A percentile compares a stretch with the other conserved stretches of the same genome.
Conservation (phyloP, 2,888 invertebrate species). For the Rhaphigaster nebulosa region DNA sequence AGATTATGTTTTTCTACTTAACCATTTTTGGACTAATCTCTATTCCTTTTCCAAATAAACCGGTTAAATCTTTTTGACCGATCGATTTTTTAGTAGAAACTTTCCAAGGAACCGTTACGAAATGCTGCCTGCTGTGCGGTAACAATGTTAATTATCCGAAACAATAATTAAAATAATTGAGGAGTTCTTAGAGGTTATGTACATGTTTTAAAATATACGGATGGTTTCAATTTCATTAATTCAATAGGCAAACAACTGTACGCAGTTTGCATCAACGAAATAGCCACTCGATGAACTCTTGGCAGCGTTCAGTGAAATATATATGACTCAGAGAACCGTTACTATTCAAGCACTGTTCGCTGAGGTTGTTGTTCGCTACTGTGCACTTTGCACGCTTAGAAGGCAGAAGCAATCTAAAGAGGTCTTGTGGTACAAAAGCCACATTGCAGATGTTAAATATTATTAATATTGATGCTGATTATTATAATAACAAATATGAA, state of each 20-base stretch:
- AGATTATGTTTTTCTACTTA: not conserved
- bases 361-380: slow-evolving; percentile 9
- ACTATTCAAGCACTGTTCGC: not conserved
- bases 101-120: not conserved
- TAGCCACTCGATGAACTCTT: not conserved
- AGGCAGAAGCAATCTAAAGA: not conserved
- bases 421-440: not conserved
- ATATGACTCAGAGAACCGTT: slow-evolving; percentile 11
- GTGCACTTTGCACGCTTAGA: not conserved
- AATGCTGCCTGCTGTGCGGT: not conserved
- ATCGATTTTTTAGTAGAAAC: not conserved
- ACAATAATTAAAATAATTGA: not conserved
- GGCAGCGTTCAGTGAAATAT: slow-evolving; percentile 11
- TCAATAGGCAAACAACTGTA: not conserved
- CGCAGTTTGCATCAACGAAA: not conserved
- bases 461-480: no score
- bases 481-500: no score
- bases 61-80: not conserved
- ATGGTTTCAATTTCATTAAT: not conserved
- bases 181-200: not conserved
- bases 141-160: not conserved
- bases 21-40: not conserved
- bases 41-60: not conserved
- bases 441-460: not conserved
- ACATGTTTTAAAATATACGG: not conserved